phyloP scores from a whole-genome alignment of 1,140 invertebrate genomes.

The Papilio machaon region DNA sequence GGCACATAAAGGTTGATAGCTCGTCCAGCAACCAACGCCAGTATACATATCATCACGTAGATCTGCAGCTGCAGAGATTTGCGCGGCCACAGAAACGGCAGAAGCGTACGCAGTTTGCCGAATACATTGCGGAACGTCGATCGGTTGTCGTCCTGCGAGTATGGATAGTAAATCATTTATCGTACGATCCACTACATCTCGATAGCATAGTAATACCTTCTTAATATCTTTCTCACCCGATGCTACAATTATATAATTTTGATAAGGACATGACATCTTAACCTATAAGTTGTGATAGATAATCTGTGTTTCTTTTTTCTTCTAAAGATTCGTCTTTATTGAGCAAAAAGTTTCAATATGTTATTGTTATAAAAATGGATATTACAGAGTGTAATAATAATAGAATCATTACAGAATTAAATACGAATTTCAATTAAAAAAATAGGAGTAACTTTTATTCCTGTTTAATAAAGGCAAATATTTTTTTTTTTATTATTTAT shows the following conservation, averaged over 20 bases:
- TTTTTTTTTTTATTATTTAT: too few relatives aligned
- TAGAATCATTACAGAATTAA: neutral
- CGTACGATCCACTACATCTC: slow-evolving; percentile 31
- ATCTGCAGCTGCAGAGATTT: slow-evolving; percentile 90
- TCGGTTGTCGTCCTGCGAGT: slow-evolving; percentile 81
- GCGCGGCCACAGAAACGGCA: slow-evolving; percentile 97
- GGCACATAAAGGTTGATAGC: slow-evolving; percentile 97
- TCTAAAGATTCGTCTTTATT: slow-evolving; percentile 13
- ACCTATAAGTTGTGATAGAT: slow-evolving; percentile 56
- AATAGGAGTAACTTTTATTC: neutral
- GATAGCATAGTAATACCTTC: slow-evolving; percentile 47
- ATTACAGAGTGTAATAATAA: neutral
- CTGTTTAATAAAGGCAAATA: neutral
- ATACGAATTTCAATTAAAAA: neutral
- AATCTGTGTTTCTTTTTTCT: slow-evolving; percentile 29
- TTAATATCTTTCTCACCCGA: slow-evolving; percentile 54
- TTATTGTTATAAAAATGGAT: neutral
- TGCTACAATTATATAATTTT: slow-evolving; percentile 71
- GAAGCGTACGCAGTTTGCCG: slow-evolving; percentile 89
- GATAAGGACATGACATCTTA: slow-evolving; percentile 79
- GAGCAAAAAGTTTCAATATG: slow-evolving; percentile 21
- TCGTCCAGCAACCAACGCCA: slow-evolving; percentile 89
- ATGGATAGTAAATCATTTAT: slow-evolving; percentile 44
- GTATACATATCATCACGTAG: slow-evolving; percentile 92
- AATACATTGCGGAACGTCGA: slow-evolving; percentile 92